Percentiles rank a stretch among this genome's conserved stretches.
Evolutionary conservation across 2,797 vertebrate species (phyloP).

Genomic region (Sebastes cheni): DNA sequence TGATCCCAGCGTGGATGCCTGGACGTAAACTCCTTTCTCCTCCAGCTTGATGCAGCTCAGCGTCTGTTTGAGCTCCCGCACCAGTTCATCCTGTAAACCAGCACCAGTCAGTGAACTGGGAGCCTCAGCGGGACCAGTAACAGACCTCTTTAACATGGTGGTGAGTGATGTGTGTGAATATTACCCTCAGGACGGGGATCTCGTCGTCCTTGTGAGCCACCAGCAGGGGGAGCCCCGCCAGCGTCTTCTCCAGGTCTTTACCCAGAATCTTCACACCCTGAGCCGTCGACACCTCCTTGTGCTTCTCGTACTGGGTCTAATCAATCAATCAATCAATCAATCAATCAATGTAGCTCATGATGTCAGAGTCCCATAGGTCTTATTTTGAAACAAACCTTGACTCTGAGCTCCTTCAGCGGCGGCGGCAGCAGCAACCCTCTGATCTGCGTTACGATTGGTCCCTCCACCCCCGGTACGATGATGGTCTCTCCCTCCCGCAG

Average conservation of each 20-base stretch:
- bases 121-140: not conserved
- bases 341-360: no score
- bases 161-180: not conserved
- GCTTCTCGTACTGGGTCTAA: conserved; percentile 96
- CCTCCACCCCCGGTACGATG: conserved; percentile 96
- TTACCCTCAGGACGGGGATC: conserved; percentile 92
- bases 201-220: conserved; percentile 95
- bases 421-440: conserved; percentile 94
- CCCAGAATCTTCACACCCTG: conserved; percentile 98
- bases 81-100: conserved; percentile 89
- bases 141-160: no score
- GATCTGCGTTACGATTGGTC: conserved; percentile 97
- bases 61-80: conserved; percentile 95
- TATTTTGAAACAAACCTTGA: conserved; percentile 83
- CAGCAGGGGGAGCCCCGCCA: conserved; percentile 93
- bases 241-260: conserved; percentile 94
- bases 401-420: conserved; percentile 94
- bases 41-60: conserved; percentile 95
- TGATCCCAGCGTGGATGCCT: conserved; percentile 96
- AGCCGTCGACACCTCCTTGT: conserved; percentile 93
- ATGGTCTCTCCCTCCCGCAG: conserved; percentile 95
- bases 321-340: no score
- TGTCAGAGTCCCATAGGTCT: not conserved
- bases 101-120: not conserved
- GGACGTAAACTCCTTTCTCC: conserved; percentile 98